Conservation (phyloP, 1,140 invertebrate genomes). For the Microvelia longipes region DNA sequence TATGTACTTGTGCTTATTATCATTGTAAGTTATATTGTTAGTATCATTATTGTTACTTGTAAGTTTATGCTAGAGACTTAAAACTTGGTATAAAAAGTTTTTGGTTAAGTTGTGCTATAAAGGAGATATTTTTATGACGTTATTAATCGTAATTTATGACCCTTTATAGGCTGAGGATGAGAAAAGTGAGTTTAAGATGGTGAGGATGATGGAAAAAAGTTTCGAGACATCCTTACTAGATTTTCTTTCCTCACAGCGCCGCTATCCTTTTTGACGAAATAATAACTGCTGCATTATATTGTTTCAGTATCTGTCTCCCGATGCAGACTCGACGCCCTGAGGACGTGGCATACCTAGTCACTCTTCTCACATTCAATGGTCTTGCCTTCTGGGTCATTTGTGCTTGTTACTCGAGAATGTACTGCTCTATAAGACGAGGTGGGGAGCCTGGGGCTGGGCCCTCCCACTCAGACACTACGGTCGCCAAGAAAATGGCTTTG, state of each 20-base stretch:
- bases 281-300: too few relatives aligned
- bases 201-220: too few relatives aligned
- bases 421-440: constrained; percentile 40
- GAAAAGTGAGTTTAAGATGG: too few relatives aligned
- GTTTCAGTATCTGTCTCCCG: constrained; percentile 34
- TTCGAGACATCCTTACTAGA: too few relatives aligned
- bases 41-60: background rate
- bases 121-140: too few relatives aligned
- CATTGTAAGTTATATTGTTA: background rate
- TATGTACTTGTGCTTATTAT: background rate
- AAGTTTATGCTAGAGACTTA: background rate
- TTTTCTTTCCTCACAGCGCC: too few relatives aligned
- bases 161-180: too few relatives aligned
- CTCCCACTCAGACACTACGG: constrained; percentile 38
- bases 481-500: constrained; percentile 77
- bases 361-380: constrained; percentile 52
- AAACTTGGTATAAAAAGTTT: background rate
- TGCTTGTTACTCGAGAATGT: constrained; percentile 67
- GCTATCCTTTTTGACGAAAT: too few relatives aligned
- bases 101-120: background rate
- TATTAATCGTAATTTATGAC: too few relatives aligned
- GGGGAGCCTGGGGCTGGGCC: background rate
- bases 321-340: constrained; percentile 28
- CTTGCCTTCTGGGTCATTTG: constrained; percentile 61
- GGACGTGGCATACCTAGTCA: constrained; percentile 45